Percentiles rank a stretch among this genome's conserved stretches.
phyloP scores from a whole-genome alignment of 2,888 invertebrate species.

The Lasioglossum oenotherae region DNA sequence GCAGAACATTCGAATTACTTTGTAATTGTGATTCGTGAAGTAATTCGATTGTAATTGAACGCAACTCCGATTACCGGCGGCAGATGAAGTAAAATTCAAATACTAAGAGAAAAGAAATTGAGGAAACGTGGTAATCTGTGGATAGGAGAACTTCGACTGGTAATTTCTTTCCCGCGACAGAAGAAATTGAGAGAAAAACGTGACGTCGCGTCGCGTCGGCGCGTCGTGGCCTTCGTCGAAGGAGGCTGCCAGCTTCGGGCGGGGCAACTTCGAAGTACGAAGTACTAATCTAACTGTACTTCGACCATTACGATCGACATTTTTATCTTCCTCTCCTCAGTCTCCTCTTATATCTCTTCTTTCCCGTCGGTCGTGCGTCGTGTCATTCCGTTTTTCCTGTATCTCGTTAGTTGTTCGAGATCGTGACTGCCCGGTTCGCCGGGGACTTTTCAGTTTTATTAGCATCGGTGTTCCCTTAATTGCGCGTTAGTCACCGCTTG shows the following conservation, averaged over 20 bases:
- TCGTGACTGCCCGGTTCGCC: neutral
- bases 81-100: too few relatives aligned
- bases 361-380: neutral
- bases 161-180: constrained; percentile 2
- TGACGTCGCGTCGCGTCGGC: too few relatives aligned
- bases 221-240: constrained; percentile 26
- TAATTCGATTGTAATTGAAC: too few relatives aligned
- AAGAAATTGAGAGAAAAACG: constrained; percentile 26
- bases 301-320: neutral
- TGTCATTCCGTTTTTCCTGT: constrained; percentile 6
- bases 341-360: neutral
- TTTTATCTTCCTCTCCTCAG: neutral
- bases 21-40: too few relatives aligned
- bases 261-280: constrained; percentile 36
- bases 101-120: neutral
- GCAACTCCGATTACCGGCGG: too few relatives aligned
- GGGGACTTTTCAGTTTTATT: neutral
- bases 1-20: too few relatives aligned
- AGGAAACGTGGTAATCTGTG: constrained; percentile 11
- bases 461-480: constrained; percentile 7
- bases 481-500: constrained; percentile 3
- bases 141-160: neutral
- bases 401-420: constrained; percentile 8
- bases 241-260: constrained; percentile 6
- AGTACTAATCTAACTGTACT: constrained; percentile 38